Percentiles rank a stretch among this genome's conserved stretches.
phyloP scores from a whole-genome alignment of 2,797 vertebrate species.

The Discoglossus pictus region DNA sequence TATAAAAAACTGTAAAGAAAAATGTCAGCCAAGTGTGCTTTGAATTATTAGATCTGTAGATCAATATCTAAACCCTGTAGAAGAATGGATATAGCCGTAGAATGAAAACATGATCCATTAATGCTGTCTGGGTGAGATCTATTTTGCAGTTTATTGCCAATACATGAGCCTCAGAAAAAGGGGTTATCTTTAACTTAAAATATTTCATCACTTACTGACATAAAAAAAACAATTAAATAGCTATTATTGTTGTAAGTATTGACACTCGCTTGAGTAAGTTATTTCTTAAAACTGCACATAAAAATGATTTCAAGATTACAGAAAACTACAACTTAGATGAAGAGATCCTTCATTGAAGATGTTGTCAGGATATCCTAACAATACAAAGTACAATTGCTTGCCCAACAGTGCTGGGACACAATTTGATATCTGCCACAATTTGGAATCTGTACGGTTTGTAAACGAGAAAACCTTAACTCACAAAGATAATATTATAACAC shows the following conservation, averaged over 20 bases:
- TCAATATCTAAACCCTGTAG: constrained; percentile 40
- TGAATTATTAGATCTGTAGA: constrained; percentile 37
- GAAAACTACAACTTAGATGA: constrained; percentile 8
- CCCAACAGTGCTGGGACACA: too few species aligned
- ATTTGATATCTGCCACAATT: too few species aligned
- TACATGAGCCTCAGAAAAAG: constrained; percentile 40
- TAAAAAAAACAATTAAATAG: constrained; percentile 44
- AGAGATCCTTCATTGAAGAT: constrained; percentile 24
- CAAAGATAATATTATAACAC: too few species aligned
- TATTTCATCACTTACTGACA: constrained; percentile 43
- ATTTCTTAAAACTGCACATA: constrained; percentile 45
- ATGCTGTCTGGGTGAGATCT: constrained; percentile 38
- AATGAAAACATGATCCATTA: constrained; percentile 46
- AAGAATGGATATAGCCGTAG: constrained; percentile 34
- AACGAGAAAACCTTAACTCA: too few species aligned
- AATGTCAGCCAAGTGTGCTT: constrained; percentile 15
- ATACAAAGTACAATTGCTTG: constrained; percentile 9
- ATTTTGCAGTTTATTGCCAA: constrained; percentile 41
- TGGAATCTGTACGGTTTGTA: too few species aligned
- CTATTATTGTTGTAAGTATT: constrained; percentile 37
- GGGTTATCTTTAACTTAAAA: constrained; percentile 46
- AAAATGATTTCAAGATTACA: constrained; percentile 40
- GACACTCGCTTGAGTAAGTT: constrained; percentile 37
- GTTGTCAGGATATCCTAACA: constrained; percentile 19
- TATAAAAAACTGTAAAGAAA: constrained; percentile 19